Evolutionary conservation across 2,888 invertebrate species (phyloP).

Genomic region (Sylvicola cinctus): DNA sequence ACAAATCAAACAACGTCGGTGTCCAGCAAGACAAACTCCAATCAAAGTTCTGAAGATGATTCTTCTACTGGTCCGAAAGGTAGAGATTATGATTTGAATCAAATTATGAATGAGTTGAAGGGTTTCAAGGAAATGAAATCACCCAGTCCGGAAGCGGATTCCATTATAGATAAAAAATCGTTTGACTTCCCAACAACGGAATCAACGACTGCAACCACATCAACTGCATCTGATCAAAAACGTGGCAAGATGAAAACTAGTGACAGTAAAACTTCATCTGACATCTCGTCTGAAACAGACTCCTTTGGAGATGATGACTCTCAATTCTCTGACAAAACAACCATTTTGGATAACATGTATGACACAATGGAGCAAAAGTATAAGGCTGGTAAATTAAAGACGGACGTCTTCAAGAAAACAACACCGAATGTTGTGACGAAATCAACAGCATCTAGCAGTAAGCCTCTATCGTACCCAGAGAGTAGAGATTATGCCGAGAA

Average conservation of each 20-base stretch:
- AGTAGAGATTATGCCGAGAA: too few species aligned
- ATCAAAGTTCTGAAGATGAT: constrained; percentile 19
- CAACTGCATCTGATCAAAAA: background rate
- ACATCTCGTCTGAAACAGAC: constrained; percentile 22
- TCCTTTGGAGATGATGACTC: constrained; percentile 24
- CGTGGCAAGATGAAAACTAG: background rate
- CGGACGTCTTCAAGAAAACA: constrained; percentile 1
- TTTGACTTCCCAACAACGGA: constrained; percentile 6
- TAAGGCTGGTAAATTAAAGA: constrained; percentile 13
- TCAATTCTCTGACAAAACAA: constrained; percentile 22
- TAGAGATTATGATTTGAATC: constrained; percentile 64
- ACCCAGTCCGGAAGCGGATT: constrained; percentile 27
- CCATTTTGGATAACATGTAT: constrained; percentile 17
- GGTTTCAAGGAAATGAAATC: constrained; percentile 45
- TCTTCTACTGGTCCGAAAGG: constrained; percentile 28
- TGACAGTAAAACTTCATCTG: constrained; percentile 8
- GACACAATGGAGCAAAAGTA: constrained; percentile 16
- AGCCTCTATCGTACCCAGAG: too few species aligned
- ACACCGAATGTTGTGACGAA: too few species aligned
- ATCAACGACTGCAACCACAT: background rate
- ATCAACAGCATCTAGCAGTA: too few species aligned
- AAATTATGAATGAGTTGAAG: constrained; percentile 66
- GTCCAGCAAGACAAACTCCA: constrained; percentile 28
- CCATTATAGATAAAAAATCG: constrained; percentile 12
- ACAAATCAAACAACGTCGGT: constrained; percentile 5